These are phyloP conservation scores for Drosophila asahinai DNA, from an alignment of 1,140 invertebrate genomes.

Conservation along the genomic window DNA sequence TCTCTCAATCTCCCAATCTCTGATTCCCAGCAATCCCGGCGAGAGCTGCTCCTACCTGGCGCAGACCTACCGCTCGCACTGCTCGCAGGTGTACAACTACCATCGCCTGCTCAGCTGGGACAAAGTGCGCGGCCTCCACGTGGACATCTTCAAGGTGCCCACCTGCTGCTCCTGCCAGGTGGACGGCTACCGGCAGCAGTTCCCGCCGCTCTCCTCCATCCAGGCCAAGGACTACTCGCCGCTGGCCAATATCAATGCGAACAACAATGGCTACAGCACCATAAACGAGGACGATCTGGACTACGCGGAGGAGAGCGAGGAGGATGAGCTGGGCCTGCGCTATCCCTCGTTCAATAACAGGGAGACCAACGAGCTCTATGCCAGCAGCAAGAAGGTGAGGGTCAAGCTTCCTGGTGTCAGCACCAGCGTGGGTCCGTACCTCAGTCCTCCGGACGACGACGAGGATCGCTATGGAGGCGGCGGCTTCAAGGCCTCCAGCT, in stretches of 20 bases:
- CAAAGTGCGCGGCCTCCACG: constrained; percentile 91
- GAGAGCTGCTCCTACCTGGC: constrained; percentile 92
- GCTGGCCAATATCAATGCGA: constrained; percentile 21
- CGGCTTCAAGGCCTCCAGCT: constrained; percentile 50
- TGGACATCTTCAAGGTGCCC: constrained; percentile 95
- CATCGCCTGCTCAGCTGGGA: constrained; percentile 95
- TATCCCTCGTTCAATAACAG: constrained; percentile 52
- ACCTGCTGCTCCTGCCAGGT: constrained; percentile 94
- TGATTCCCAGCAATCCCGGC: constrained; percentile 88
- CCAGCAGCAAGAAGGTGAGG: constrained; percentile 71
- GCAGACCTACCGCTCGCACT: constrained; percentile 92
- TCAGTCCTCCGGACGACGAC: constrained; percentile 76
- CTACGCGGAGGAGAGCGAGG: constrained; percentile 77
- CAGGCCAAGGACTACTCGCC: constrained; percentile 75
- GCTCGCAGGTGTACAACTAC: constrained; percentile 94
- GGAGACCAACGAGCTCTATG: constrained; percentile 69
- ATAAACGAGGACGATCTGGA: constrained; percentile 78
- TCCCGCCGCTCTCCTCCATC: constrained; percentile 86
- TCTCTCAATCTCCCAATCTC: background rate
- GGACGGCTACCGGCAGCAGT: constrained; percentile 90
- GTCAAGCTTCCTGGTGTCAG: constrained; percentile 62
- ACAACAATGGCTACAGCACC: constrained; percentile 71
- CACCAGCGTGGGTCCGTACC: constrained; percentile 72
- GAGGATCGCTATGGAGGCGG: constrained; percentile 27
- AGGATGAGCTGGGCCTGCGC: constrained; percentile 68